Conservation (phyloP, 2,888 invertebrate species). For the Cynaeus angustus region DNA sequence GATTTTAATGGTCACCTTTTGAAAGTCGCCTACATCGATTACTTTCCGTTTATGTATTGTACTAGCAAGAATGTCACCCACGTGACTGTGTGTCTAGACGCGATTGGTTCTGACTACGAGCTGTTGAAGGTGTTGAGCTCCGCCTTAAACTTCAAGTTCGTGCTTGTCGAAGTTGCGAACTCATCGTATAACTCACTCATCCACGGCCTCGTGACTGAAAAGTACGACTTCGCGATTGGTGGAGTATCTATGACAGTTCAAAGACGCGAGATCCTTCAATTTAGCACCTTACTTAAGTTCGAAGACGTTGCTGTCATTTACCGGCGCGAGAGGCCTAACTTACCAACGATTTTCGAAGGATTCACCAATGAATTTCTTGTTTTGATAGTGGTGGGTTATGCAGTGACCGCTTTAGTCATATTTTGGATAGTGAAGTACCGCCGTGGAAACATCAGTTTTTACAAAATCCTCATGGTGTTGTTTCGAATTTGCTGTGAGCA, state of each 20-base stretch:
- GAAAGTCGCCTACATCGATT: slow-evolving; percentile 9
- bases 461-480: background rate
- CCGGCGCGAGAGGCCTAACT: too few species aligned
- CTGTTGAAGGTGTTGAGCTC: background rate
- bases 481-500: background rate
- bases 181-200: background rate
- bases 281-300: slow-evolving; percentile 1
- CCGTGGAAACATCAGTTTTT: background rate
- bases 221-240: slow-evolving; percentile 8
- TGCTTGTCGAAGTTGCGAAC: background rate
- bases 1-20: slow-evolving; percentile 5
- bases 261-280: background rate
- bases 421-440: background rate
- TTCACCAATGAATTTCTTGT: background rate
- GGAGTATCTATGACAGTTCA: background rate
- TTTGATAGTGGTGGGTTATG: background rate
- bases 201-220: background rate
- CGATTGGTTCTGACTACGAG: slow-evolving; percentile 7
- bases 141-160: background rate
- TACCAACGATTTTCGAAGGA: background rate
- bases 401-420: background rate
- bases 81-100: background rate
- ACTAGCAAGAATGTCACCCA: background rate
- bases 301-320: background rate
- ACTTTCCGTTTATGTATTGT: slow-evolving; percentile 1